A percentile compares a stretch with the other conserved stretches of the same genome.
Conservation (phyloP, 1,140 invertebrate genomes). For the Choristoneura fumiferana region DNA sequence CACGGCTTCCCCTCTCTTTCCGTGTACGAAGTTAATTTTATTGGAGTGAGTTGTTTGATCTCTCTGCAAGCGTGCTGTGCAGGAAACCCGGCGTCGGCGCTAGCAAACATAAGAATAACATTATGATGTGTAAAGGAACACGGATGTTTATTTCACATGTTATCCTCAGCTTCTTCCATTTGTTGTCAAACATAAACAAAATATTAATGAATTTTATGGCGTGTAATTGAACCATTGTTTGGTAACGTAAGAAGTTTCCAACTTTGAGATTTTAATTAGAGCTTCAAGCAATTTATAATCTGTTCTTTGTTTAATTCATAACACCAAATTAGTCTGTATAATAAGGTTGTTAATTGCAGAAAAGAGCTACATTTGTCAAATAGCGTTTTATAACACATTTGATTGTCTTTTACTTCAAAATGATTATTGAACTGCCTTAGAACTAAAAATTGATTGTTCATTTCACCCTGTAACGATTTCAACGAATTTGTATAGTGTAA, state of each 20-base stretch:
- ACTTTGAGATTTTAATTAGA: neutral
- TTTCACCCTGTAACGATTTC: too few relatives aligned
- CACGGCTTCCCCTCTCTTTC: too few relatives aligned
- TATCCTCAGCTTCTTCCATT: slow-evolving; percentile 40
- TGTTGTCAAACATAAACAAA: slow-evolving; percentile 29
- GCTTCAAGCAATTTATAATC: neutral
- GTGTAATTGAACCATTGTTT: neutral
- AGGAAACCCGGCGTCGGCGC: slow-evolving; percentile 20
- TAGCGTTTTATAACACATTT: too few relatives aligned
- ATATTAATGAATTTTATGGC: slow-evolving; percentile 21
- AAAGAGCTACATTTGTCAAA: too few relatives aligned
- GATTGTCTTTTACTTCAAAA: too few relatives aligned
- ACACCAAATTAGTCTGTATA: too few relatives aligned
- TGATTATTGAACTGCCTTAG: too few relatives aligned
- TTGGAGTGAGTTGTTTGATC: neutral
- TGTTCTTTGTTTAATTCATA: too few relatives aligned
- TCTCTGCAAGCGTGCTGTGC: neutral
- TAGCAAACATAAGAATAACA: slow-evolving; percentile 48
- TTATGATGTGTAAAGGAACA: slow-evolving; percentile 60
- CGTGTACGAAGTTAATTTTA: too few relatives aligned
- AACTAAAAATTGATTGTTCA: too few relatives aligned
- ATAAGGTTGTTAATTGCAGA: too few relatives aligned
- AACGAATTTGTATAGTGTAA: too few relatives aligned
- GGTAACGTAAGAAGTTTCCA: neutral
- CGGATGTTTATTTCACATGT: slow-evolving; percentile 47